Evolutionary conservation across 2,797 vertebrate species (phyloP).

Genomic region (Scyliorhinus canicula): DNA sequence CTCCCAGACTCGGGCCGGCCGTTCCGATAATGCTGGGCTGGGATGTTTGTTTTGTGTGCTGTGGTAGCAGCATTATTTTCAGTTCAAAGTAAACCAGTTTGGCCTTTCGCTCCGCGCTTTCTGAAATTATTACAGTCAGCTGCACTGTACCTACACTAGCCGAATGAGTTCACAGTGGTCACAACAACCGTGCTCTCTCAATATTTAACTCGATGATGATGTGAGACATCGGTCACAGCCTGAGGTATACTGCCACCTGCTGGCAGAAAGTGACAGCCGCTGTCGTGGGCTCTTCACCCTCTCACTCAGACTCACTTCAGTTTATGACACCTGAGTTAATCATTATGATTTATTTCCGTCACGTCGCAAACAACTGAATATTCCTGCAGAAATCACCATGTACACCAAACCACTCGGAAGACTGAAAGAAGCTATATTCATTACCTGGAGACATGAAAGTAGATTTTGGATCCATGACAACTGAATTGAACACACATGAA

Average conservation of each 20-base stretch:
- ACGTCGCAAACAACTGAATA: background rate
- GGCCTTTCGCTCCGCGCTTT: too few species aligned
- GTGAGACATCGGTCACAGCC: background rate
- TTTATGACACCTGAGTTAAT: background rate
- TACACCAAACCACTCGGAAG: background rate
- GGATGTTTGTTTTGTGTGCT: too few species aligned
- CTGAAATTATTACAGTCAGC: too few species aligned
- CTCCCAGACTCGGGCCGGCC: too few species aligned
- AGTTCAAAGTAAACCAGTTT: too few species aligned
- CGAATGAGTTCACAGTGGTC: background rate
- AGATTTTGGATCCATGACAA: background rate
- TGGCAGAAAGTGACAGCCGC: background rate
- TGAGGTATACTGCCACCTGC: slow-evolving; percentile 22
- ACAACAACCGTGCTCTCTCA: background rate
- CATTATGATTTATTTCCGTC: background rate
- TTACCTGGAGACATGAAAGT: background rate
- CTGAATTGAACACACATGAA: background rate
- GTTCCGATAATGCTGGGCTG: too few species aligned
- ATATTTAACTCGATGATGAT: background rate
- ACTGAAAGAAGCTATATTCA: background rate
- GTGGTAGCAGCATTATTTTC: too few species aligned
- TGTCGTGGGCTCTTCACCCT: background rate
- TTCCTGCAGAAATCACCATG: background rate
- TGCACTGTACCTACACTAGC: background rate
- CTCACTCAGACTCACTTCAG: background rate